Base-by-base conservation (phyloP, 2,797 vertebrate species). In the Sebastes glaucus region DNA sequence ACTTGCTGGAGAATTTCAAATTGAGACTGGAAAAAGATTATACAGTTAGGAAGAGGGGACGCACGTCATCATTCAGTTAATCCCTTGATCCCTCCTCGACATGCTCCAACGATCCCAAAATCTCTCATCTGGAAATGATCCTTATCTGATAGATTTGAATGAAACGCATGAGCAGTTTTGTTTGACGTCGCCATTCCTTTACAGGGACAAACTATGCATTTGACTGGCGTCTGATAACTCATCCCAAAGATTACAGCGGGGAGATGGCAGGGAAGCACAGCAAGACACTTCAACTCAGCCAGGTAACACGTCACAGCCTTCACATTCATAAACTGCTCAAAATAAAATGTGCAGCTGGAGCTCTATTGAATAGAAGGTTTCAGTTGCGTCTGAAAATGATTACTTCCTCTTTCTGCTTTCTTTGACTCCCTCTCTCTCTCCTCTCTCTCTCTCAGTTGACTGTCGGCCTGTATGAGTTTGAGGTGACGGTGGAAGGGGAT, bases 381-480 rank as follows among this genome's bases (percentile, higher is more conserved):
- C 42, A 32, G 69, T 25, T 3, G 16, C 1, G 0, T 42, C 28
- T 71, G 1, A 35, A 33, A 78, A n/a, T 11, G 11, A 56, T 67
- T 25, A 25, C 55, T 73, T 81, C 73, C 52, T 82, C 57, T 68
- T 71, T 53, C 59, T 23, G 8, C 10, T 11, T 27, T 1, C 23
- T 35, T 35, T 84, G 6, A 67, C 55, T 67, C 30, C 18, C 11
- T 13, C 35, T 61, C 30, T 33, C 53, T 25, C n/a, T 5, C 28
- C 28, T 30, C 35, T 61, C 61, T 66, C 65, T 38, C 61, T 22
- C 32, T 76, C 94, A 99, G 99, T 96, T 99, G 52, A 99, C 99
- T 1, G 96, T 97, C 74, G 99, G 99, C 46, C 95, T 99, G 18
- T 99, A 99, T 3, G 97, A 98, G 93, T 99, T 99, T 93, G 97